phyloP scores from a whole-genome alignment of 2,113 vertebrate genomes.

The Oreotrochilus melanogaster region DNA sequence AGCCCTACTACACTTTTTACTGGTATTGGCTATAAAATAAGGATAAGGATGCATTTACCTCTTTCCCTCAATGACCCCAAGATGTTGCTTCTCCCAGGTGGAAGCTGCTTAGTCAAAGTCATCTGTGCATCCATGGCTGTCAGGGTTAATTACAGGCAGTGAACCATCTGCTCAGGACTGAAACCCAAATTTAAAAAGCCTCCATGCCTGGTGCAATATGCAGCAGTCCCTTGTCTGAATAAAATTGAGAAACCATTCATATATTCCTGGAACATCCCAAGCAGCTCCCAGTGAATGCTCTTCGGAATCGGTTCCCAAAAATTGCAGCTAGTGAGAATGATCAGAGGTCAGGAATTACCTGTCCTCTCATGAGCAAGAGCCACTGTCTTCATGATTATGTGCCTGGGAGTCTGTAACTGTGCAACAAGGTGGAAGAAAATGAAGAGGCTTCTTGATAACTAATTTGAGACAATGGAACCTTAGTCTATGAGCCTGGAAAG shows the following conservation, averaged over 20 bases:
- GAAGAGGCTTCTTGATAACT: background rate
- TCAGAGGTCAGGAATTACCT: background rate
- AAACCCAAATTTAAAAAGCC: background rate
- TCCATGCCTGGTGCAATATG: background rate
- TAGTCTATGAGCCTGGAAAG: background rate
- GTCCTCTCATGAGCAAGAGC: background rate
- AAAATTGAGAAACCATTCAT: background rate
- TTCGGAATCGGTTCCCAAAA: background rate
- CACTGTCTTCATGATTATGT: accelerated
- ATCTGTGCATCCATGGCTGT: background rate
- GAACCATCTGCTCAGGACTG: background rate
- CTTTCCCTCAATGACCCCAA: background rate
- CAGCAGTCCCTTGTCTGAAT: background rate
- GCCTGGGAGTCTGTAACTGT: background rate
- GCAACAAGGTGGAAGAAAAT: background rate
- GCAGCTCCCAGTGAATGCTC: background rate
- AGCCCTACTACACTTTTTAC: background rate
- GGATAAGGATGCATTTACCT: background rate
- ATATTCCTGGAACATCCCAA: background rate
- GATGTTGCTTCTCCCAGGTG: background rate
- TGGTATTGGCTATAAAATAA: background rate
- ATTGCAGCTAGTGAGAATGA: background rate
- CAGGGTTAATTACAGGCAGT: background rate
- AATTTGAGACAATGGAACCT: background rate
- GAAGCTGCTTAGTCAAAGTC: background rate